Evolutionary conservation across 2,888 invertebrate genomes (phyloP).

Genomic region (Piscicola geometra): DNA sequence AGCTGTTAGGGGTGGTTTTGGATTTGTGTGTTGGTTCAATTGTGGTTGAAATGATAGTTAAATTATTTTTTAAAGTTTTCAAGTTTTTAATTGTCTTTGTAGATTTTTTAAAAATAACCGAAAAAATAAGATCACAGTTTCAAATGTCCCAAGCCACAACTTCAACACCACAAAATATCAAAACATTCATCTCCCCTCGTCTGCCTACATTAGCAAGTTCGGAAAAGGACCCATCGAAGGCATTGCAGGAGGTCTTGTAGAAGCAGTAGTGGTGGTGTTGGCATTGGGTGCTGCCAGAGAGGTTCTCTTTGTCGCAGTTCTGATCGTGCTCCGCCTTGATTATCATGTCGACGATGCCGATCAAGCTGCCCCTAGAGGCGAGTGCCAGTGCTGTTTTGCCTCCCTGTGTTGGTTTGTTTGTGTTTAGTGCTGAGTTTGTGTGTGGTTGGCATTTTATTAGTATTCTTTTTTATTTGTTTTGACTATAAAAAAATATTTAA

Average conservation of each 20-base stretch:
- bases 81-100: too few species aligned
- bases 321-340: slow-evolving; percentile 64
- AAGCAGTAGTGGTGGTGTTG: slow-evolving; percentile 44
- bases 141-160: too few species aligned
- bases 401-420: slow-evolving; percentile 54
- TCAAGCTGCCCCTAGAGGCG: slow-evolving; percentile 75
- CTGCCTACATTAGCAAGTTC: slow-evolving; percentile 13
- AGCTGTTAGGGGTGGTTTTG: too few species aligned
- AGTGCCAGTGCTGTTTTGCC: slow-evolving; percentile 70
- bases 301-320: slow-evolving; percentile 34
- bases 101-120: too few species aligned
- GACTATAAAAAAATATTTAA: too few species aligned
- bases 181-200: slow-evolving; percentile 36
- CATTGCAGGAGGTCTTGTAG: slow-evolving; percentile 44
- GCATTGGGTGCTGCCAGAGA: slow-evolving; percentile 39
- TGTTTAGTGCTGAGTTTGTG: not conserved
- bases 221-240: slow-evolving; percentile 32
- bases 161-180: too few species aligned
- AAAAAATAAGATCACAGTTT: too few species aligned
- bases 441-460: not conserved
- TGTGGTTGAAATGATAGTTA: too few species aligned
- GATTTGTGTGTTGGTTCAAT: too few species aligned
- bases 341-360: slow-evolving; percentile 75
- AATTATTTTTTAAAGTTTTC: too few species aligned
- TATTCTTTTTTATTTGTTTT: too few species aligned